Conservation (phyloP, 2,113 vertebrate species). For the Saccopteryx bilineata region DNA sequence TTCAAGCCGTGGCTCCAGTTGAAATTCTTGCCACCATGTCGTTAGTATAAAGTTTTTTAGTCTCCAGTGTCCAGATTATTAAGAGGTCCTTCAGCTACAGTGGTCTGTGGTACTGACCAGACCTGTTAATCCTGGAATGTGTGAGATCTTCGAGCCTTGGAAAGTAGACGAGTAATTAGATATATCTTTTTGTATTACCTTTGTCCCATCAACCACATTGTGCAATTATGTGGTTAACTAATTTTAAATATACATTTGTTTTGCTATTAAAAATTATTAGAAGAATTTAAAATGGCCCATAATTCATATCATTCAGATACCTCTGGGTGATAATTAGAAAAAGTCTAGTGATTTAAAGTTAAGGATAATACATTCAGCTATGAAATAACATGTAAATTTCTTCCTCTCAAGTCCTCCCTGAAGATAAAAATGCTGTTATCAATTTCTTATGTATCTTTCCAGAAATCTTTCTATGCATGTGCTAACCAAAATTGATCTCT, state of each 20-base stretch:
- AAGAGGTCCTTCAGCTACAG: background rate
- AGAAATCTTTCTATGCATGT: background rate
- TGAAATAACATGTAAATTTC: background rate
- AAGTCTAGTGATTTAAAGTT: conserved; percentile 10
- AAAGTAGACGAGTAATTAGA: background rate
- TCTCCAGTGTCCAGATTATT: background rate
- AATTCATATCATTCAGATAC: background rate
- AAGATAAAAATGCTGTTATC: background rate
- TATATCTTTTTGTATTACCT: conserved; percentile 34
- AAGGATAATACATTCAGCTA: background rate
- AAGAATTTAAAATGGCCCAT: background rate
- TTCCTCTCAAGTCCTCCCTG: background rate
- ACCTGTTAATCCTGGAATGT: background rate
- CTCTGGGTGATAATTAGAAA: background rate
- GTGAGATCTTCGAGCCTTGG: background rate
- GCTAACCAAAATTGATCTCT: background rate
- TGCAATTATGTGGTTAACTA: background rate
- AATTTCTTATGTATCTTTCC: background rate
- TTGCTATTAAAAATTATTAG: background rate
- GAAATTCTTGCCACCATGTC: background rate
- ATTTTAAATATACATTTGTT: conserved; percentile 48
- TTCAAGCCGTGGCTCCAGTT: background rate
- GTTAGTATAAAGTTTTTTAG: background rate
- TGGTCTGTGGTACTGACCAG: background rate
- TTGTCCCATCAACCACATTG: background rate